Evolutionary conservation across 1,140 invertebrate species (phyloP), one percentile per base, ranked within the genome.

Genomic region (Patella vulgata): DNA sequence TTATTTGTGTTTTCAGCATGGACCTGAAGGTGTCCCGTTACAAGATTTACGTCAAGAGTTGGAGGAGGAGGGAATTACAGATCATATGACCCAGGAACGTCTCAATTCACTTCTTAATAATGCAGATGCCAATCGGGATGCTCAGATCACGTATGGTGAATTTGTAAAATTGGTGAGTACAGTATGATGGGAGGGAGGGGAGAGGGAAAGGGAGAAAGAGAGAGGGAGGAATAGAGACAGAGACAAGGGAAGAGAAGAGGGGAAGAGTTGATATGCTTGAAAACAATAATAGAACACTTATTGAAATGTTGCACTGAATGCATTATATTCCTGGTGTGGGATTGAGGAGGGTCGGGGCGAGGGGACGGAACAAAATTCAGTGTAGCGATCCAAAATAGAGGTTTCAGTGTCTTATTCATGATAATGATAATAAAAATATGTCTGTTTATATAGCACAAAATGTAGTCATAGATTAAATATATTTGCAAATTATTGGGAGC

Each of bases 141-240:
- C 57, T 43, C 61, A 40, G 21, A 74, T 78, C n/a, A 70, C 65
- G 12, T 75, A 72, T 59, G 60, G 56, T 12, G 75, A 78, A 55
- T 78, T 78, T 53, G 53, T 62, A 11, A 58, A 47, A 51, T 68
- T 78, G 73, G 75, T 73, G 59, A 59, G 73, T 63, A 27, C 48
- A 19, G 23, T 1, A 6, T 55, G 39, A 23, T 58, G 25, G 3
- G 25, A 50, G 5, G 44, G 42, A 1, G 36, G 28, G 50, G 25
- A 19, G 3, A 30, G 21, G 23, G 3, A 28, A 5, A n/a, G 1
- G 28, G 27, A 25, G 14, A 19, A 23, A 25, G 12, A 23, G 3
- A 25, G 3, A 17, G 6, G 27, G 9, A 28, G 12, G 21, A 30
- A n/a, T 21, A 19, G 12, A 0, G 14, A 39, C 1, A 27, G 14